A percentile compares a stretch with the other conserved stretches of the same genome.
Conservation (phyloP, 2,113 vertebrate genomes). For the Pelecanus crispus region DNA sequence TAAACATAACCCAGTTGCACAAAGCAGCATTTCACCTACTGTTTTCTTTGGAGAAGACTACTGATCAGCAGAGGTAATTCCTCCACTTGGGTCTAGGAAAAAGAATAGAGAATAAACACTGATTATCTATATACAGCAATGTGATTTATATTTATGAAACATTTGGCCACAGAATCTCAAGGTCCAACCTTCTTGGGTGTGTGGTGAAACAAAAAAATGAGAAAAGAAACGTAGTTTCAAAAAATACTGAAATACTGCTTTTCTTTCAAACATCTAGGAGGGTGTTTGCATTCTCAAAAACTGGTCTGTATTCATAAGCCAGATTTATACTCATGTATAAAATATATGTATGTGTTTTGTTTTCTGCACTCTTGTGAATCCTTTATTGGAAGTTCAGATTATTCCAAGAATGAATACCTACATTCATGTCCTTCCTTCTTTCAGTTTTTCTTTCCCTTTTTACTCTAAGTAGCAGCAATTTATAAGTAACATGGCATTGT, state of each 20-base stretch:
- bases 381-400: neutral
- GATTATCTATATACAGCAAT: neutral
- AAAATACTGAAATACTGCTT: neutral
- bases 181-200: neutral
- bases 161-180: neutral
- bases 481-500: neutral
- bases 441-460: neutral
- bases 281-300: neutral
- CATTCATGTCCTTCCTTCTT: neutral
- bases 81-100: neutral
- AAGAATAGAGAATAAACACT: neutral
- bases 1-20: neutral
- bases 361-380: neutral
- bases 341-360: neutral
- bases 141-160: neutral
- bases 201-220: neutral
- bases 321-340: neutral
- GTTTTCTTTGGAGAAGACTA: neutral
- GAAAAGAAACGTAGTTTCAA: neutral
- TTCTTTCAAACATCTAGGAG: neutral
- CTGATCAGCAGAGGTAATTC: neutral
- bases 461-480: neutral
- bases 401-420: neutral
- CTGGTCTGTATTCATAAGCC: neutral
- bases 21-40: slow-evolving; percentile 1